Evolutionary conservation across 2,888 invertebrate genomes (phyloP).

Genomic region (Lysandra coridon): DNA sequence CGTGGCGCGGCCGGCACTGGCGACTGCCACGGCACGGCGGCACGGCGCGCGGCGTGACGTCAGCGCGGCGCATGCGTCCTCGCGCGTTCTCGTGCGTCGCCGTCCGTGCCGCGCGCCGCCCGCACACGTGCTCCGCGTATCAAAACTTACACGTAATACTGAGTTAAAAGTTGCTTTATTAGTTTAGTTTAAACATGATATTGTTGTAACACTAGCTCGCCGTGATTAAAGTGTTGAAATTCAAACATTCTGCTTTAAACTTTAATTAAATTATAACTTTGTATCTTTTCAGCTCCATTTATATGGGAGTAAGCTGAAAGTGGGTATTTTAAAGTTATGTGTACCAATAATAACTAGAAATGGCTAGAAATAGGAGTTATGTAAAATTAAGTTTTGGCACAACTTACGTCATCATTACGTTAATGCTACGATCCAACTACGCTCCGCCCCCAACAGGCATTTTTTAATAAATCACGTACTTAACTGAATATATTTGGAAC

Average conservation of each 20-base stretch:
- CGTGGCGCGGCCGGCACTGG: constrained; percentile 47
- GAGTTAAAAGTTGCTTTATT: constrained; percentile 49
- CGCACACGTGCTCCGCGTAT: constrained; percentile 46
- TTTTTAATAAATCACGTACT: not conserved
- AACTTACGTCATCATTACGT: not conserved
- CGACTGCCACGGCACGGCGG: constrained; percentile 45
- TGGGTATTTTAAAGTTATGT: not conserved
- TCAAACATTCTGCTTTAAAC: constrained; percentile 32
- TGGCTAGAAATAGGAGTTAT: not conserved
- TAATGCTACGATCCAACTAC: not conserved
- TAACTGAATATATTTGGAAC: too few relatives aligned
- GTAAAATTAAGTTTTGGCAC: not conserved
- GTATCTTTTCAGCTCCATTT: constrained; percentile 30
- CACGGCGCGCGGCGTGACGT: constrained; percentile 44
- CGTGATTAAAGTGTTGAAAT: constrained; percentile 35
- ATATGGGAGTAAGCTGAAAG: not conserved
- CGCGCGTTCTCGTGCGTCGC: constrained; percentile 37
- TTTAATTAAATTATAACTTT: constrained; percentile 26
- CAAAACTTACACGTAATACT: constrained; percentile 44
- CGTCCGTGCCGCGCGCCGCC: constrained; percentile 51
- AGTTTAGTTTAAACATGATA: constrained; percentile 44
- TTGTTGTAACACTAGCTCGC: constrained; percentile 39
- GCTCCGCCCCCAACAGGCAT: not conserved
- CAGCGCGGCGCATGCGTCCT: constrained; percentile 41
- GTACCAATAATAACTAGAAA: not conserved